Evolutionary conservation across 2,797 vertebrate genomes (phyloP).

Genomic region (Tinamus major): DNA sequence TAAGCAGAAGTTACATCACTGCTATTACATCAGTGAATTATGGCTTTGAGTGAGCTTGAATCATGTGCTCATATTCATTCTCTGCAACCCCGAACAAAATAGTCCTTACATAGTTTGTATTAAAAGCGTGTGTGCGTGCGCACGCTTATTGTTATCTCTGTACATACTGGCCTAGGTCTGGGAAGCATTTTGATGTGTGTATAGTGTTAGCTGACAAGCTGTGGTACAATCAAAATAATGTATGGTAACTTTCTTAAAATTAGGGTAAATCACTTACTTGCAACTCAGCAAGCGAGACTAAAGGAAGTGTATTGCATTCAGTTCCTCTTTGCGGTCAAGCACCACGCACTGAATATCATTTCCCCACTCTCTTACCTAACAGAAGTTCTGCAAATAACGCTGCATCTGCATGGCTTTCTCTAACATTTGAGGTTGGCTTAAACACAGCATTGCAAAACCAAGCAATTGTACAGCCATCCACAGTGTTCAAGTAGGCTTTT

Average conservation of each 20-base stretch:
- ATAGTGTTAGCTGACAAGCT: not conserved
- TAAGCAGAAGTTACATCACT: not conserved
- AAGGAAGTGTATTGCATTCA: not conserved
- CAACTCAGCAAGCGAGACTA: not conserved
- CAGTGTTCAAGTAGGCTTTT: not conserved
- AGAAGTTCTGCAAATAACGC: not conserved
- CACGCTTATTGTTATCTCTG: not conserved
- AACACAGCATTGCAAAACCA: not conserved
- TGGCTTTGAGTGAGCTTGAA: not conserved
- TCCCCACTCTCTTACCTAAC: not conserved
- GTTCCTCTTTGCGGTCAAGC: not conserved
- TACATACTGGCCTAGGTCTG: not conserved
- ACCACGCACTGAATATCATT: not conserved
- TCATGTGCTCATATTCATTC: not conserved
- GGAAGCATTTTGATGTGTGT: not conserved
- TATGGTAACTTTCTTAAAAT: not conserved
- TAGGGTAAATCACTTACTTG: not conserved
- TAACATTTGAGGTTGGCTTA: not conserved
- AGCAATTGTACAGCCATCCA: not conserved
- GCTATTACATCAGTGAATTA: not conserved
- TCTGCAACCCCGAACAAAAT: not conserved
- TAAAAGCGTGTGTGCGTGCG: not conserved
- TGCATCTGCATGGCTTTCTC: not conserved
- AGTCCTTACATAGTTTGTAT: not conserved
- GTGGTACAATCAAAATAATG: not conserved